Evolutionary conservation across 2,888 invertebrate species (phyloP).

Genomic region (Catotricha subobsoleta): DNA sequence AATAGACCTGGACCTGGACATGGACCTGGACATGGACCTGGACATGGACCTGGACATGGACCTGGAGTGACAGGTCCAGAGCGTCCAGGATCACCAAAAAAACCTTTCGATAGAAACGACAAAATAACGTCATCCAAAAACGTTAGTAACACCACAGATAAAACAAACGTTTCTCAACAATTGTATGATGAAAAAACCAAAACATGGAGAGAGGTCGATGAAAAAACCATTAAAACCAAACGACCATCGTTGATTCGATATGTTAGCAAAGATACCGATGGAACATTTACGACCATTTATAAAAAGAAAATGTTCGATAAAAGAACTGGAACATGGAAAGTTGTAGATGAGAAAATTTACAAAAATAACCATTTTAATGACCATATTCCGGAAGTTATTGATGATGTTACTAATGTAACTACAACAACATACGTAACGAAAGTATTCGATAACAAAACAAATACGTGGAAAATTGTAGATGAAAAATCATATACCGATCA

Average conservation of each 20-base stretch:
- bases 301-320: slow-evolving; percentile 29
- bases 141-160: not conserved
- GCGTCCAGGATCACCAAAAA: slow-evolving; percentile 2
- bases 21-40: too few species aligned
- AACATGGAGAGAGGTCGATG: slow-evolving; percentile 24
- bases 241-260: slow-evolving; percentile 26
- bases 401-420: slow-evolving; percentile 30
- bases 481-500: slow-evolving; percentile 29
- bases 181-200: slow-evolving; percentile 28
- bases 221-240: slow-evolving; percentile 15
- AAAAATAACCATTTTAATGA: slow-evolving; percentile 22
- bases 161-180: slow-evolving; percentile 14
- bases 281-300: slow-evolving; percentile 26
- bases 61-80: too few species aligned
- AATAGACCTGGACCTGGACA: too few species aligned
- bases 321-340: slow-evolving; percentile 27
- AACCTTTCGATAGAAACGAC: not conserved
- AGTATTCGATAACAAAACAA: slow-evolving; percentile 28
- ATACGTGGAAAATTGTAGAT: slow-evolving; percentile 29
- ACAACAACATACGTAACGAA: slow-evolving; percentile 30
- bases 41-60: too few species aligned
- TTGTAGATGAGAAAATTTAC: slow-evolving; percentile 35
- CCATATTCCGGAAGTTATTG: slow-evolving; percentile 27
- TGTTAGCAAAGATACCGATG: slow-evolving; percentile 28
- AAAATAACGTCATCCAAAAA: too few species aligned